Conservation (phyloP, 2,113 vertebrate species). For the Lota lota region DNA sequence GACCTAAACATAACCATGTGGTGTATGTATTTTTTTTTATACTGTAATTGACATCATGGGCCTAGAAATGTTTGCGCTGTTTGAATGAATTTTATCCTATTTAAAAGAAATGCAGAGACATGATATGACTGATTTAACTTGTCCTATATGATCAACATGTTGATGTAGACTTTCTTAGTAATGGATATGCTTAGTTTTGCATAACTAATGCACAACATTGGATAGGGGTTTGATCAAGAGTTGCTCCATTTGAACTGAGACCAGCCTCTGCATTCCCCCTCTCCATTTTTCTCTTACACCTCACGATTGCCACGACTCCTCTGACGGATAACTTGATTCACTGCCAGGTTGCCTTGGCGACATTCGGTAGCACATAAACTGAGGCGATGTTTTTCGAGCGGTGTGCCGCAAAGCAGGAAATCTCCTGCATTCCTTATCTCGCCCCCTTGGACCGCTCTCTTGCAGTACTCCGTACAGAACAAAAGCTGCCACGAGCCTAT, state of each 20-base stretch:
- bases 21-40: background rate
- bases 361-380: conserved; percentile 60
- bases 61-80: too few relatives aligned
- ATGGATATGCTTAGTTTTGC: too few relatives aligned
- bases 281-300: background rate
- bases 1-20: background rate
- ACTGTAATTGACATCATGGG: too few relatives aligned
- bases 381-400: conserved; percentile 47
- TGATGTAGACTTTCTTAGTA: too few relatives aligned
- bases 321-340: conserved; percentile 43
- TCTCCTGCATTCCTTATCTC: conserved; percentile 62
- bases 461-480: conserved; percentile 17
- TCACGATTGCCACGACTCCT: conserved; percentile 27
- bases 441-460: conserved; percentile 37
- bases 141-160: too few relatives aligned
- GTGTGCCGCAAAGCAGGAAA: conserved; percentile 57
- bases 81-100: too few relatives aligned
- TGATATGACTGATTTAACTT: too few relatives aligned
- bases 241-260: too few relatives aligned
- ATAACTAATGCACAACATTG: too few relatives aligned
- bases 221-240: too few relatives aligned
- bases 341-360: conserved; percentile 63
- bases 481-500: conserved; percentile 10
- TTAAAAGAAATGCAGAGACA: too few relatives aligned
- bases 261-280: background rate